These are phyloP conservation scores for Erethizon dorsatum DNA, from an alignment of 2,797 vertebrate genomes.

Conservation along the genomic window DNA sequence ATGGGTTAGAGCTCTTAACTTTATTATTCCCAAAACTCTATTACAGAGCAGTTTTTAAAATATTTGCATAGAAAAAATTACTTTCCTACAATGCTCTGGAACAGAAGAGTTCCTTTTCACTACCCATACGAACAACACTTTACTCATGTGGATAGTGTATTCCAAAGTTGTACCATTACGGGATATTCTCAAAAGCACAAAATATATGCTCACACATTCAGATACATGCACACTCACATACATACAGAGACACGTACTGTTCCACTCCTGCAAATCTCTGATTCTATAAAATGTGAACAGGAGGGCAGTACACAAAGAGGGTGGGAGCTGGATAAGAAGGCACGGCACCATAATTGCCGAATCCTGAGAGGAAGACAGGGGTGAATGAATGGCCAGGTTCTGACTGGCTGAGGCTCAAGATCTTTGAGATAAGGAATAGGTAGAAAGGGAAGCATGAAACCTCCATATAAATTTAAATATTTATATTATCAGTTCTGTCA, in stretches of 20 bases:
- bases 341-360: not conserved
- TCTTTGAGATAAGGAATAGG: not conserved
- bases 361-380: not conserved
- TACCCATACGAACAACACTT: not conserved
- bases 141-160: not conserved
- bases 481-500: not conserved
- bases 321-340: not conserved
- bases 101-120: slow-evolving; percentile 6
- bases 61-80: slow-evolving; percentile 66
- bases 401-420: not conserved
- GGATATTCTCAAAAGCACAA: not conserved
- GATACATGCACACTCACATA: not conserved
- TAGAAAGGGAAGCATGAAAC: not conserved
- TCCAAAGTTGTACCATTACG: not conserved
- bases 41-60: slow-evolving; percentile 66
- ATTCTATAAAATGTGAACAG: not conserved
- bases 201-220: not conserved
- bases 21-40: slow-evolving; percentile 69
- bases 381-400: not conserved
- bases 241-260: not conserved
- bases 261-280: not conserved
- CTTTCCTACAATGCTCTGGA: not conserved
- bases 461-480: not conserved
- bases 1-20: slow-evolving; percentile 66
- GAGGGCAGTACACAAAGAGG: not conserved